These are phyloP conservation scores for Amyelois transitella DNA, from an alignment of 1,140 invertebrate species.

Conservation along the genomic window DNA sequence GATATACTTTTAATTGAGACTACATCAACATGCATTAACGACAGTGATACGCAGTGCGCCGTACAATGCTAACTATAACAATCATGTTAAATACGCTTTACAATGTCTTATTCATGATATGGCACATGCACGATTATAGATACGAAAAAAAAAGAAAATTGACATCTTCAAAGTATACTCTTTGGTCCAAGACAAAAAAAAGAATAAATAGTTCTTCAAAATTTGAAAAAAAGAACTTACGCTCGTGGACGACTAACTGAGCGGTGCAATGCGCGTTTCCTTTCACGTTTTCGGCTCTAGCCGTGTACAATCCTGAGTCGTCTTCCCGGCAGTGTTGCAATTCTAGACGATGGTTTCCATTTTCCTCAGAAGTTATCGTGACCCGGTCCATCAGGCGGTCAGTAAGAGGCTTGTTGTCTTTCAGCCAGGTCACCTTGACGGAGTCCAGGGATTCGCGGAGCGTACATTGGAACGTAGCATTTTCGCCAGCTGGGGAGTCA, in stretches of 20 bases:
- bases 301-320: constrained; percentile 94
- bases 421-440: constrained; percentile 88
- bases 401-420: constrained; percentile 89
- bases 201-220: constrained; percentile 10
- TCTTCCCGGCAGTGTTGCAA: constrained; percentile 86
- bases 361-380: constrained; percentile 75
- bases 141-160: background rate
- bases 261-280: constrained; percentile 89
- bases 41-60: background rate
- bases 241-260: constrained; percentile 87
- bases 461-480: constrained; percentile 87
- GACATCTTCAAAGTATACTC: background rate
- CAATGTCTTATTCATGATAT: constrained; percentile 57
- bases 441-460: constrained; percentile 71
- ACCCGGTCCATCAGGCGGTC: constrained; percentile 86
- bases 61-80: constrained; percentile 11
- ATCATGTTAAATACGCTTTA: constrained; percentile 57
- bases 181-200: constrained; percentile 4
- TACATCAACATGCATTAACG: background rate
- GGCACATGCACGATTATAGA: constrained; percentile 37
- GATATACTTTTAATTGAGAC: background rate
- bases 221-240: constrained; percentile 75
- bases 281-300: constrained; percentile 87
- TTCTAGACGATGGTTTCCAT: constrained; percentile 79
- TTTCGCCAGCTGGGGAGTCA: constrained; percentile 85